Percentiles rank a stretch among this genome's conserved stretches.
Evolutionary conservation across 2,113 vertebrate genomes (phyloP).

Genomic region (Anser cygnoides): DNA sequence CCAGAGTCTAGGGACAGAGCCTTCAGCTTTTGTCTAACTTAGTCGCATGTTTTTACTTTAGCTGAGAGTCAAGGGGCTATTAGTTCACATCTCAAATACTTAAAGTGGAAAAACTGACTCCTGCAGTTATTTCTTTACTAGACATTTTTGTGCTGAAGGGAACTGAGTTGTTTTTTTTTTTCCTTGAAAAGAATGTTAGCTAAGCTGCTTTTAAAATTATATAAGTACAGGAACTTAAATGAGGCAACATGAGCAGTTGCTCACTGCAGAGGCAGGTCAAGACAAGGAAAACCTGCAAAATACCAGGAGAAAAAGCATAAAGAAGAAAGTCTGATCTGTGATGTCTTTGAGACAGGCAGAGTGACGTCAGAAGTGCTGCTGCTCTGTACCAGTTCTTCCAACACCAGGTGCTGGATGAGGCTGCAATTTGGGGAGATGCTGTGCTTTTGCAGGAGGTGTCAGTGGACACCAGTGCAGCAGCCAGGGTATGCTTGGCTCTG

Average conservation of each 20-base stretch:
- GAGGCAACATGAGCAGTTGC: background rate
- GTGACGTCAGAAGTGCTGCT: background rate
- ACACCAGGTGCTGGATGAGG: background rate
- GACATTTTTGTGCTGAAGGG: background rate
- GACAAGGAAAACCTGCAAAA: background rate
- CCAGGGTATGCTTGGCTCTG: background rate
- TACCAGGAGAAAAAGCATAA: background rate
- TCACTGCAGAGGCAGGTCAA: background rate
- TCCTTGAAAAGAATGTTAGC: background rate
- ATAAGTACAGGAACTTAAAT: background rate
- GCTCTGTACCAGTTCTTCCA: background rate
- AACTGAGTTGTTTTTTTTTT: background rate
- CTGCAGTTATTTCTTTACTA: background rate
- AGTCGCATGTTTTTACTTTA: background rate
- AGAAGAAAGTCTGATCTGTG: background rate
- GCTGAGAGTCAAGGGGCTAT: background rate
- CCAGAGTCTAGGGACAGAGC: background rate
- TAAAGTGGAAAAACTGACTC: slow-evolving; percentile 29
- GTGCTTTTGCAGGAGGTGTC: background rate
- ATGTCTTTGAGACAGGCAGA: background rate
- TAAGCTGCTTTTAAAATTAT: background rate
- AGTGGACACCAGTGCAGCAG: accelerated
- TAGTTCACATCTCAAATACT: background rate
- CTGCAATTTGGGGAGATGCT: background rate
- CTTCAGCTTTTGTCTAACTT: background rate